A percentile compares a stretch with the other conserved stretches of the same genome.
These are phyloP conservation scores for Pomatostomus ruficeps DNA, from an alignment of 2,113 vertebrate species.

Conservation along the genomic window DNA sequence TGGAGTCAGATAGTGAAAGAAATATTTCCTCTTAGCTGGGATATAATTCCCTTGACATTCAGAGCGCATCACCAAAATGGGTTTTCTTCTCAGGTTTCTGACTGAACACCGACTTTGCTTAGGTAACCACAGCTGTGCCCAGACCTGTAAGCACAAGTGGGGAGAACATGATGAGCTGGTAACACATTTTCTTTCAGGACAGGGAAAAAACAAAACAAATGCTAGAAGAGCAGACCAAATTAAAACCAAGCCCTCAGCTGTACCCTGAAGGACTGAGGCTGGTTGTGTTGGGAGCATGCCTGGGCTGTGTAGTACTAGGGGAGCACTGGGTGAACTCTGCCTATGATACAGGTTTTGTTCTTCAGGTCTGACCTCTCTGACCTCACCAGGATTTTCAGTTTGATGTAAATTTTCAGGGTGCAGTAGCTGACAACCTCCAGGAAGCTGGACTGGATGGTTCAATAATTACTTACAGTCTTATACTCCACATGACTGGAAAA, in stretches of 20 bases:
- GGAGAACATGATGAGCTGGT: neutral
- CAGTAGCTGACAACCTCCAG: neutral
- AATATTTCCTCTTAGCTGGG: neutral
- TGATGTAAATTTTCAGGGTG: neutral
- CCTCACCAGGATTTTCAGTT: neutral
- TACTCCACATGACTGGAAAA: neutral
- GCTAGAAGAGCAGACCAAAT: neutral
- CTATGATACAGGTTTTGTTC: neutral
- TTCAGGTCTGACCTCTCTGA: neutral
- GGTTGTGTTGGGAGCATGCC: neutral
- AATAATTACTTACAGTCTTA: neutral
- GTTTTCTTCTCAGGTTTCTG: neutral
- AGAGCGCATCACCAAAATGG: neutral
- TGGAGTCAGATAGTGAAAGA: neutral
- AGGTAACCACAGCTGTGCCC: neutral
- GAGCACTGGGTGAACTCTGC: neutral
- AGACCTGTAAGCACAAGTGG: neutral
- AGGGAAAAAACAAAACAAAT: neutral
- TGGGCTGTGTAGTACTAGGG: fast-evolving
- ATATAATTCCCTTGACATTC: neutral
- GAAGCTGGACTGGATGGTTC: neutral
- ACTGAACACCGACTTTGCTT: neutral
- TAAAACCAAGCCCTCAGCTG: neutral
- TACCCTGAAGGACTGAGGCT: neutral
- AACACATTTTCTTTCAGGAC: neutral